A percentile compares a stretch with the other conserved stretches of the same genome.
Evolutionary conservation across 2,113 vertebrate species (phyloP).

Genomic region (Tachysurus vachellii): DNA sequence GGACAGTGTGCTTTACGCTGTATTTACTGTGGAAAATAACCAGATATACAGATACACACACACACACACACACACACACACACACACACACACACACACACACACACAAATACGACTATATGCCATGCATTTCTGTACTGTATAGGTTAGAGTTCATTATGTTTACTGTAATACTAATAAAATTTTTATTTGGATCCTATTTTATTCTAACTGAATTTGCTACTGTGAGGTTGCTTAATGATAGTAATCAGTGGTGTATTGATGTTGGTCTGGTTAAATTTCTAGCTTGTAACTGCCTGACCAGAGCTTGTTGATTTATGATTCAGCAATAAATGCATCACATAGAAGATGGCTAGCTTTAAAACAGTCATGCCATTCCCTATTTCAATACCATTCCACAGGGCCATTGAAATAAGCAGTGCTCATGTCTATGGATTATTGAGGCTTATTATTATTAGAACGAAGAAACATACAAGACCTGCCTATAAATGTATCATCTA

Average conservation of each 20-base stretch:
- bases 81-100: background rate
- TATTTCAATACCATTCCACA: background rate
- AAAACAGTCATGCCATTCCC: conserved; percentile 13
- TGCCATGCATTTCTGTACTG: background rate
- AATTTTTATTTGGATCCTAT: background rate
- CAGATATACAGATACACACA: background rate
- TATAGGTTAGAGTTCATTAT: background rate
- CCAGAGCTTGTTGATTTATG: conserved; percentile 31
- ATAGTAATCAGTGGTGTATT: conserved; percentile 29
- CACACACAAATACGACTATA: background rate
- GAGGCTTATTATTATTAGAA: background rate
- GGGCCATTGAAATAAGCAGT: conserved; percentile 8
- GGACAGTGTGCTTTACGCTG: background rate
- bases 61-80: no score
- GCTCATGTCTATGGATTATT: conserved; percentile 20
- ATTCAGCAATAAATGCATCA: conserved; percentile 43
- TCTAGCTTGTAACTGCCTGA: conserved; percentile 37
- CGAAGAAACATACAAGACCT: background rate
- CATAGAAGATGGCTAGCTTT: conserved; percentile 25
- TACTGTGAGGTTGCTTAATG: background rate
- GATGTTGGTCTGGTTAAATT: conserved; percentile 35
- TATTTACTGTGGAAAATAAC: background rate
- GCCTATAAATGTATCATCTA: background rate
- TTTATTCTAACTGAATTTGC: background rate
- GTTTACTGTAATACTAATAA: background rate